Percentiles rank a stretch among this genome's conserved stretches.
These are phyloP conservation scores for Nebria salina DNA, from an alignment of 2,888 invertebrate genomes.

Conservation along the genomic window DNA sequence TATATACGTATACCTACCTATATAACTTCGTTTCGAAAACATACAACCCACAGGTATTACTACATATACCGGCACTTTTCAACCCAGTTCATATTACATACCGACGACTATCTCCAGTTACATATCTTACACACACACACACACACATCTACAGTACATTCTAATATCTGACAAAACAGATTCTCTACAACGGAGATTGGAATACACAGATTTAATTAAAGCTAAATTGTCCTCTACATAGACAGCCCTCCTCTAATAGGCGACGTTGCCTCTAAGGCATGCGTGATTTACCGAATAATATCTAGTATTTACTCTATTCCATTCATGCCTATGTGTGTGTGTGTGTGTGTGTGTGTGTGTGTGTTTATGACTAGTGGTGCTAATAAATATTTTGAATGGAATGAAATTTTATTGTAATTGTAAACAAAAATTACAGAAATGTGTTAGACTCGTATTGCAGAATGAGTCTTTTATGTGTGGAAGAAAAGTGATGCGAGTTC, in stretches of 20 bases:
- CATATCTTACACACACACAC: not conserved
- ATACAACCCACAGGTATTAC: constrained; percentile 12
- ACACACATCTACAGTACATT: not conserved
- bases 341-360: too few relatives aligned
- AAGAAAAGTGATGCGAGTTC: not conserved
- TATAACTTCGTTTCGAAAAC: constrained; percentile 6
- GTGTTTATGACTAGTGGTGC: too few relatives aligned
- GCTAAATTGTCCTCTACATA: constrained; percentile 3
- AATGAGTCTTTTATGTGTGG: not conserved
- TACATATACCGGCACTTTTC: constrained; percentile 21
- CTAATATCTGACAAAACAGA: not conserved
- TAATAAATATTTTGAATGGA: not conserved
- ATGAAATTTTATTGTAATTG: not conserved
- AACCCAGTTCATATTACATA: constrained; percentile 29
- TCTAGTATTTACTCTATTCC: too few relatives aligned
- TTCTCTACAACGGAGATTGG: too few relatives aligned
- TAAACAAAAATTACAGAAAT: not conserved
- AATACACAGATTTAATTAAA: constrained; percentile 43
- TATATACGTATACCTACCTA: not conserved
- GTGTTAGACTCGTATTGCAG: not conserved
- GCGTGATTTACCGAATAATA: too few relatives aligned
- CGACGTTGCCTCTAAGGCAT: constrained; percentile 24
- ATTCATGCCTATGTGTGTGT: too few relatives aligned
- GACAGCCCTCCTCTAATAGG: constrained; percentile 8
- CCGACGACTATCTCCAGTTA: constrained; percentile 6